Conservation (phyloP, 2,797 vertebrate species). For the Rhinogobio ventralis region DNA sequence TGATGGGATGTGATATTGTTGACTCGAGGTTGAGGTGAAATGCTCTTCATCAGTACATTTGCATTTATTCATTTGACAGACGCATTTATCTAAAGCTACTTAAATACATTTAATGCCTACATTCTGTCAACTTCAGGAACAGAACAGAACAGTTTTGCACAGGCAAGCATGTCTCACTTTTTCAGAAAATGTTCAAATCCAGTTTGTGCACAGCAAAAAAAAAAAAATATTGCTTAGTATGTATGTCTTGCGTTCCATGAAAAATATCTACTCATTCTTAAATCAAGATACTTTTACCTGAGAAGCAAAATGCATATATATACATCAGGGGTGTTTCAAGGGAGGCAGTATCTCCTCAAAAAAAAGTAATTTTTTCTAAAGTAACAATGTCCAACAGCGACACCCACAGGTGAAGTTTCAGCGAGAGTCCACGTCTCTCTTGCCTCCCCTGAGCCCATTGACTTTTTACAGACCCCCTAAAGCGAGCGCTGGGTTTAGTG, state of each 20-base stretch:
- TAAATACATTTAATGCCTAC: background rate
- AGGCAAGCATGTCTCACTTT: background rate
- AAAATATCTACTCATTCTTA: background rate
- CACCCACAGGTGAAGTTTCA: too few relatives aligned
- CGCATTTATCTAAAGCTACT: background rate
- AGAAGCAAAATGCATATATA: too few relatives aligned
- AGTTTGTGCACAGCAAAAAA: background rate
- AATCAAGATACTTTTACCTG: background rate
- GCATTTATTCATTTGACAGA: background rate
- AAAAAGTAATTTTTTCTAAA: too few relatives aligned
- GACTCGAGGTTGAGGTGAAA: background rate
- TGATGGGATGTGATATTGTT: conserved; percentile 15
- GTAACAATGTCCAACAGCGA: too few relatives aligned
- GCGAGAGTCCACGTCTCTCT: too few relatives aligned
- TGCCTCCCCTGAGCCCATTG: too few relatives aligned
- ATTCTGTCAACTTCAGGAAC: background rate
- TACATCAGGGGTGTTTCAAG: too few relatives aligned
- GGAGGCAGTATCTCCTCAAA: too few relatives aligned
- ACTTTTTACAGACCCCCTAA: too few relatives aligned
- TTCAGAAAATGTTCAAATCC: background rate
- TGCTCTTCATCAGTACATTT: background rate
- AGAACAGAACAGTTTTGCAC: background rate
- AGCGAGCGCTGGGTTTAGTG: too few relatives aligned
- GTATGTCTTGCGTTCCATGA: background rate
- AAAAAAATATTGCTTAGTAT: background rate